Conservation (phyloP, 2,797 vertebrate species). For the Phylloscopus collybita region DNA sequence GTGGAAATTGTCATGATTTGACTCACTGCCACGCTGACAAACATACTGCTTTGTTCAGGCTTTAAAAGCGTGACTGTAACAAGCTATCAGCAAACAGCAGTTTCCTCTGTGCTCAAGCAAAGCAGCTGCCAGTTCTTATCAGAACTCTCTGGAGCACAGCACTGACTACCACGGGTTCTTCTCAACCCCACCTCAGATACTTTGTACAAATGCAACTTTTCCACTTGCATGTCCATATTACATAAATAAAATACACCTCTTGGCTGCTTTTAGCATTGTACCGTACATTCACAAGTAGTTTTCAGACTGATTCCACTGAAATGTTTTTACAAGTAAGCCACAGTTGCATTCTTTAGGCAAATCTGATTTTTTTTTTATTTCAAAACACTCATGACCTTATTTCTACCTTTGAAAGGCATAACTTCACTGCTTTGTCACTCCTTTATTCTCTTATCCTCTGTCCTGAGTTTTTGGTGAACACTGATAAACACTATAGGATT, state of each 20-base stretch:
- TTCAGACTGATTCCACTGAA: neutral
- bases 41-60: constrained; percentile 30
- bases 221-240: neutral
- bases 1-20: constrained; percentile 15
- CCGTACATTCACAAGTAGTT: neutral
- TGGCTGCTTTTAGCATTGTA: neutral
- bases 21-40: neutral
- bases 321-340: neutral
- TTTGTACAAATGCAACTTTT: neutral
- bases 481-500: neutral
- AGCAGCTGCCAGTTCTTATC: constrained; percentile 8
- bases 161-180: neutral
- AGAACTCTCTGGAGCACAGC: neutral
- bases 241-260: neutral
- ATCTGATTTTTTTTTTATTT: neutral
- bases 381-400: neutral
- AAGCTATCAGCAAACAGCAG: constrained; percentile 33
- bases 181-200: rapidly evolving
- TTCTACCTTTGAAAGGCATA: neutral
- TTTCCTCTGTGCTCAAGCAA: neutral
- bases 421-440: neutral
- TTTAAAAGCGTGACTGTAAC: constrained; percentile 25
- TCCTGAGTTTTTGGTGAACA: neutral
- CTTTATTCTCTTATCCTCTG: neutral
- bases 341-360: neutral